Evolutionary conservation across 1,140 invertebrate genomes (phyloP), one percentile per base, ranked within the genome.

Genomic region (Ectropis grisescens): DNA sequence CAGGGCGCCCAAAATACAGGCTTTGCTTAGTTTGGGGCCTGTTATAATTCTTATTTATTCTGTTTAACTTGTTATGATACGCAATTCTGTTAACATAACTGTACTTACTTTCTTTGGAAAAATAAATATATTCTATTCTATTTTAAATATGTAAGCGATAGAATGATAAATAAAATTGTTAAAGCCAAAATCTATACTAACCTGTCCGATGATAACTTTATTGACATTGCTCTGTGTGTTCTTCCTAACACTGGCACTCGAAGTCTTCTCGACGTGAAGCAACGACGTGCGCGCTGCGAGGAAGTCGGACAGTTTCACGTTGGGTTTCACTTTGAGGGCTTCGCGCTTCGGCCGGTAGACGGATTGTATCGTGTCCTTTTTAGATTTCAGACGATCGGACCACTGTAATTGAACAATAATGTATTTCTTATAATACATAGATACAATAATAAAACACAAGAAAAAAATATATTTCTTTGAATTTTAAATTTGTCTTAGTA

Each of bases 211-310:
- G 15, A 94, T 87, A 36, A 96, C 90, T 84, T 89, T 93, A 47
- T 96, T 96, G 1, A 97, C 86, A 26, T 89, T 82, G 46, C 89
- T 91, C 57, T 89, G 86, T 0, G 71, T 76, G 13, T 76, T 67
- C 45, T 71, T 69, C 29, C 68, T 55, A 0, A 75, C 68, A 11
- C 28, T 44, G 0, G 68, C 68, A 22, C 58, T 93, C 52, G 91
- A 96, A 0, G 93, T 97, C 78, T 97, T 97, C 71, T 96, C 93
- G 7, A 96, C 87, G 13, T 91, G 85, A 1, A 93, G 87, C 31
- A 97, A 55, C 67, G 94, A 91, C 12, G 91, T 89, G 41, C 95
- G 85, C 0, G 94, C 92, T 3, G 94, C 89, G 11, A 98, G 58
- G 42, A 98, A 84, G 60, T 91, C 88, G 30, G 87, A 86, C 26